phyloP scores from a whole-genome alignment of 2,113 vertebrate genomes.

The Tympanuchus pallidicinctus region DNA sequence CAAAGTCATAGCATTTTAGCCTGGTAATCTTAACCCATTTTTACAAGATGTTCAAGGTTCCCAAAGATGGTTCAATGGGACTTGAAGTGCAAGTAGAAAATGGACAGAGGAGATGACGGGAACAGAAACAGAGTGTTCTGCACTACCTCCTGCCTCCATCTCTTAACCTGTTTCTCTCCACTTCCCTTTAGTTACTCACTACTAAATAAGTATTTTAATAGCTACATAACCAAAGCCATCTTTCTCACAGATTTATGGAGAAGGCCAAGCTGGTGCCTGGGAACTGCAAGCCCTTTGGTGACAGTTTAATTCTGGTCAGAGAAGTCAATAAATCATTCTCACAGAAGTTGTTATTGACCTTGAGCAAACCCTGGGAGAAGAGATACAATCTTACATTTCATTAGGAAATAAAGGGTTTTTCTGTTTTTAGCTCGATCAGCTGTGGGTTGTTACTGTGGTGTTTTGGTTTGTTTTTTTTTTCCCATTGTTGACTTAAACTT shows the following conservation, averaged over 20 bases:
- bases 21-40: neutral
- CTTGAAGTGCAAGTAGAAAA: neutral
- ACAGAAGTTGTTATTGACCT: constrained; percentile 67
- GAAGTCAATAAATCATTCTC: constrained; percentile 76
- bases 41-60: neutral
- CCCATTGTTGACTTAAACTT: neutral
- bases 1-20: neutral
- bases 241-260: constrained; percentile 67
- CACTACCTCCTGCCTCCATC: neutral
- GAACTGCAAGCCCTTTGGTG: constrained; percentile 64
- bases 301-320: constrained; percentile 73
- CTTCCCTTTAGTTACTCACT: constrained; percentile 56
- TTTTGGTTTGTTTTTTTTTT: neutral
- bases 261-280: constrained; percentile 58
- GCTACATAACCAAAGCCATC: constrained; percentile 65
- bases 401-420: constrained; percentile 13
- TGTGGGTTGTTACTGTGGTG: neutral
- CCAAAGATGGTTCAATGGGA: neutral
- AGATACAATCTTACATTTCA: constrained; percentile 32
- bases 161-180: neutral
- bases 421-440: neutral
- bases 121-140: neutral
- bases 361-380: constrained; percentile 58
- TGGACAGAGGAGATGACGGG: neutral
- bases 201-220: constrained; percentile 76